phyloP scores from a whole-genome alignment of 2,888 invertebrate species.

The Pammene fasciana region DNA sequence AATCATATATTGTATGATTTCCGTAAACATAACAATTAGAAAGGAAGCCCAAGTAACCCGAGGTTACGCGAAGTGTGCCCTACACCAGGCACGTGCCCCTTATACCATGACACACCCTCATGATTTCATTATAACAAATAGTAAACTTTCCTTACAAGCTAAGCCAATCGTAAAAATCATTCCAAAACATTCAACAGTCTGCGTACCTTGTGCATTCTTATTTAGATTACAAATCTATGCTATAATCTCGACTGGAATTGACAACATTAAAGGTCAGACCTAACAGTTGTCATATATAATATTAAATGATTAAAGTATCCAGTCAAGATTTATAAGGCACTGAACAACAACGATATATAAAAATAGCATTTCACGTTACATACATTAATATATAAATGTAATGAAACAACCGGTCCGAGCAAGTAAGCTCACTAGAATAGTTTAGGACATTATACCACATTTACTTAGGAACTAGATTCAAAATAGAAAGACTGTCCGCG shows the following conservation, averaged over 20 bases:
- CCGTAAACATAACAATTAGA: slow-evolving; percentile 47
- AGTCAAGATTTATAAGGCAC: slow-evolving; percentile 55
- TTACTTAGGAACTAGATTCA: slow-evolving; percentile 54
- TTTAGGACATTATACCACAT: slow-evolving; percentile 15
- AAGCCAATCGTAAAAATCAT: slow-evolving; percentile 54
- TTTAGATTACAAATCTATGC: slow-evolving; percentile 17
- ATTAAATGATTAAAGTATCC: background rate
- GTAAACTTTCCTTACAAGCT: slow-evolving; percentile 44
- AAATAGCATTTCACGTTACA: slow-evolving; percentile 52
- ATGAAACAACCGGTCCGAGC: slow-evolving; percentile 46
- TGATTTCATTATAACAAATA: slow-evolving; percentile 37
- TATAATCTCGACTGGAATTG: slow-evolving; percentile 12
- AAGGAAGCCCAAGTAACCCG: slow-evolving; percentile 50
- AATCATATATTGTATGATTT: slow-evolving; percentile 57
- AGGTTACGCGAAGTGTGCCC: slow-evolving; percentile 14
- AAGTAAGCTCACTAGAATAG: slow-evolving; percentile 28
- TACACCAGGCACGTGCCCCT: slow-evolving; percentile 6
- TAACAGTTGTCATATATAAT: background rate
- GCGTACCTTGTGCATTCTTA: slow-evolving; percentile 47
- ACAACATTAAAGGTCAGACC: background rate
- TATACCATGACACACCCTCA: slow-evolving; percentile 6
- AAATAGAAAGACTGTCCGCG: slow-evolving; percentile 9
- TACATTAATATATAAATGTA: slow-evolving; percentile 41
- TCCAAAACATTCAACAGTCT: slow-evolving; percentile 55
- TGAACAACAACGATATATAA: slow-evolving; percentile 50